Evolutionary conservation across 2,888 invertebrate species (phyloP), one percentile per base, ranked within the genome.

Genomic region (Microctonus aethiopoides): DNA sequence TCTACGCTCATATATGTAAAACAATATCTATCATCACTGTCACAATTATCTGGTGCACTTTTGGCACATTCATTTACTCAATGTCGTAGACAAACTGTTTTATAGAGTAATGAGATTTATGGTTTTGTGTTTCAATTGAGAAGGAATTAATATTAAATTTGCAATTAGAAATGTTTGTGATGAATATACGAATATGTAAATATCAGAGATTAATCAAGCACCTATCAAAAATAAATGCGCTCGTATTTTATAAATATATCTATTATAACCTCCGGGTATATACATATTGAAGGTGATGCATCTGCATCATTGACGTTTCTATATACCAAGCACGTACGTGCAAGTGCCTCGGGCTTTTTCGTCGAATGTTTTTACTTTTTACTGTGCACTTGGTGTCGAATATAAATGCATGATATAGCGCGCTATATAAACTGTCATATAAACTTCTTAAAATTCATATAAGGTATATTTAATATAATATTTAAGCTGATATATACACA

Each of bases 1-100:
- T 57, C 34, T 41, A 46, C 32, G 51, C 22, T 39, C 34, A n/a
- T n/a, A n/a, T 68, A 68, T 52, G n/a, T 39, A 67, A 13, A 16
- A 60, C 22, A 16, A 32, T 29, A 16, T n/a, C 16, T 13, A 56
- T n/a, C n/a, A 32, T 6, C 11, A 16, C 16, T n/a, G 22, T 56
- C 7, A 2, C 11, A 52, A 52, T 24, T 52, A 52, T 52, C 20
- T 10, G 13, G 39, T 39, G n/a, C 39, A n/a, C 3, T 39, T 39
- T 39, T n/a, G n/a, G n/a, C 39, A 39, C n/a, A 39, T 39, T n/a
- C 9, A 16, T 46, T 29, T 29, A 7, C 7, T 46, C 6, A 2
- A 46, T 16, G 46, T 16, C 7, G 16, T 20, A 7, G 16, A 6
- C 0, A 20, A n/a, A n/a, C n/a, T n/a, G n/a, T n/a, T n/a, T n/a